phyloP scores from a whole-genome alignment of 2,113 vertebrate genomes.

The Vimba vimba region DNA sequence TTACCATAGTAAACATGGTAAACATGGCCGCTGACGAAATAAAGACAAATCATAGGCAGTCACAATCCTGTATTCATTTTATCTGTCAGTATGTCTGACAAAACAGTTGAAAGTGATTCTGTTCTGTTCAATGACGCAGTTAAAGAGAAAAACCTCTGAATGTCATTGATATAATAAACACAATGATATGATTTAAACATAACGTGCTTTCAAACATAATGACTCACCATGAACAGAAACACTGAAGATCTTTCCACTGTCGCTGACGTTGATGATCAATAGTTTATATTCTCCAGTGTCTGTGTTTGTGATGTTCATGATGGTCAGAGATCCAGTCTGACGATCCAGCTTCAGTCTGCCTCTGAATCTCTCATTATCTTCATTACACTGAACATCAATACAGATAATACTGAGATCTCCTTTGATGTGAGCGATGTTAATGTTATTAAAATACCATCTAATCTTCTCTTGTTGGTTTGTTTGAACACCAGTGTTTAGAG shows the following conservation, averaged over 20 bases:
- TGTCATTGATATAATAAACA: not conserved
- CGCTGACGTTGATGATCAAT: fast-evolving
- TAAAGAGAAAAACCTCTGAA: not conserved
- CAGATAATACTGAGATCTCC: not conserved
- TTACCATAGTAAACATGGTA: too few relatives aligned
- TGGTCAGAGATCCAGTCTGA: not conserved
- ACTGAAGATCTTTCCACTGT: not conserved
- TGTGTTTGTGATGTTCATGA: fast-evolving
- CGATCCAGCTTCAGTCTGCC: not conserved
- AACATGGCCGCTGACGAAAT: too few relatives aligned
- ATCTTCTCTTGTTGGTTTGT: too few relatives aligned
- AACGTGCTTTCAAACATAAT: not conserved
- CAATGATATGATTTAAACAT: not conserved
- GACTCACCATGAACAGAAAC: not conserved
- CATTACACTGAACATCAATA: not conserved
- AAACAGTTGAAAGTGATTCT: too few relatives aligned
- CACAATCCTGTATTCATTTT: too few relatives aligned
- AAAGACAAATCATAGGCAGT: too few relatives aligned
- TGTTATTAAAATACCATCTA: too few relatives aligned
- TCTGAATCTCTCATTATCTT: not conserved
- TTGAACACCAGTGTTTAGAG: too few relatives aligned
- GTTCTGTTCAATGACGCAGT: not conserved
- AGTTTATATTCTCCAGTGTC: not conserved
- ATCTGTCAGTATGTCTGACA: too few relatives aligned
- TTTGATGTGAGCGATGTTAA: fast-evolving